A percentile compares a stretch with the other conserved stretches of the same genome.
Evolutionary conservation across 2,797 vertebrate species (phyloP).

Genomic region (Parauchenoglanis punctatus): DNA sequence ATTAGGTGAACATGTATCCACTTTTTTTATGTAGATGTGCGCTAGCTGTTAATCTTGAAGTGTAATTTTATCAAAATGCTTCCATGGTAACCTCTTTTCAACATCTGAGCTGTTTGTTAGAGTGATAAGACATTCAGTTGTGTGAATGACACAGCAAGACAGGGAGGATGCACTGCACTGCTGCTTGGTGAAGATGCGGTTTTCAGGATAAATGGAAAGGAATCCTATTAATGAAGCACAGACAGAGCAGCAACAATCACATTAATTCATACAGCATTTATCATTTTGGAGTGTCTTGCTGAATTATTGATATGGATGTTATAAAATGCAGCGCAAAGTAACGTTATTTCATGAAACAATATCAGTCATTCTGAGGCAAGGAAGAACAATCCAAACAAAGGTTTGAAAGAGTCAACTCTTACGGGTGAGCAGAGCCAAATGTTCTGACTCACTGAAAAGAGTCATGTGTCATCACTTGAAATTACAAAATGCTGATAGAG

Average conservation of each 20-base stretch:
- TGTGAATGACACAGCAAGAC: background rate
- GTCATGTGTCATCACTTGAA: background rate
- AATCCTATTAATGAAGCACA: background rate
- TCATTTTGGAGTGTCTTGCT: background rate
- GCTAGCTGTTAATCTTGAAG: background rate
- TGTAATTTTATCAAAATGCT: background rate
- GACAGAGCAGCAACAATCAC: background rate
- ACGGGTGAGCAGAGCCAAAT: background rate
- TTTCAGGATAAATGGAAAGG: background rate
- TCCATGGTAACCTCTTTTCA: slow-evolving; percentile 7
- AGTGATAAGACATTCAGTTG: background rate
- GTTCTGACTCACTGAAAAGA: background rate
- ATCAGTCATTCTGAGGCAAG: background rate
- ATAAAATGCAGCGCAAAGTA: background rate
- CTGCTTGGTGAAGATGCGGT: background rate
- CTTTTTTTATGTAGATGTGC: background rate
- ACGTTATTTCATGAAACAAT: background rate
- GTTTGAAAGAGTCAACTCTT: background rate
- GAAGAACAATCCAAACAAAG: background rate
- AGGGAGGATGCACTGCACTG: background rate
- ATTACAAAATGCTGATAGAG: background rate
- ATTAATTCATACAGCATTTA: background rate
- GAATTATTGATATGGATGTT: background rate
- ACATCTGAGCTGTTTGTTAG: slow-evolving; percentile 3
- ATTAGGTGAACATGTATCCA: background rate